phyloP scores from a whole-genome alignment of 2,113 vertebrate genomes.

The Epinephelus moara region DNA sequence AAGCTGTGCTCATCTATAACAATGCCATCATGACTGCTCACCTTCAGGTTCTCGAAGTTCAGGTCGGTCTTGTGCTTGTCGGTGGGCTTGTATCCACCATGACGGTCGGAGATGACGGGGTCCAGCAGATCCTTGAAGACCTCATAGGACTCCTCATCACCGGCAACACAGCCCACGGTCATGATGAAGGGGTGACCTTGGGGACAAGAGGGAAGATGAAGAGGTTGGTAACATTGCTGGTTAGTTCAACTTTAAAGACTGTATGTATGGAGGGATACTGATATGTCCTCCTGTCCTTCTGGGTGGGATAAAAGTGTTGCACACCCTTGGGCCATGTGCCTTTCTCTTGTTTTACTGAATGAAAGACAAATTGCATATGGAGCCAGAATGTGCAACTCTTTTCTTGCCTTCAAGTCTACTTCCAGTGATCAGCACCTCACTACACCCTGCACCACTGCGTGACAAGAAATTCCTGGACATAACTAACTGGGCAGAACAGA shows the following conservation, averaged over 20 bases:
- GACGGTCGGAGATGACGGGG: constrained; percentile 93
- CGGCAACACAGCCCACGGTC: constrained; percentile 94
- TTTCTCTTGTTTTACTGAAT: too few relatives aligned
- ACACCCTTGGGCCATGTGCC: too few relatives aligned
- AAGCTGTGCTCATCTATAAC: background rate
- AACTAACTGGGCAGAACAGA: background rate
- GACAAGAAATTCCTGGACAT: too few relatives aligned
- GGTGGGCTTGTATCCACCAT: constrained; percentile 92
- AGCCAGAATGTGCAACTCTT: too few relatives aligned
- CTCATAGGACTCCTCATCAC: constrained; percentile 91
- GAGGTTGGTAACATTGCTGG: background rate
- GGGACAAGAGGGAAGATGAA: background rate
- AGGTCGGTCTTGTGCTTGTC: constrained; percentile 95
- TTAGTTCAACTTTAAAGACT: background rate
- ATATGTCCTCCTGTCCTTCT: background rate
- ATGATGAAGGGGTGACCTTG: constrained; percentile 96
- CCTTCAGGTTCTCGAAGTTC: constrained; percentile 96
- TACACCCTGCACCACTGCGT: too few relatives aligned
- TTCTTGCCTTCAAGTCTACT: too few relatives aligned
- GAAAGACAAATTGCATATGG: too few relatives aligned
- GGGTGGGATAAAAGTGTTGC: too few relatives aligned
- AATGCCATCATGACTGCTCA: constrained; percentile 31
- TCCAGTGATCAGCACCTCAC: too few relatives aligned
- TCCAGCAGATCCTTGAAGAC: constrained; percentile 93
- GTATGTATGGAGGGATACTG: too few relatives aligned